These are phyloP conservation scores for Stenoptilia bipunctidactyla DNA, from an alignment of 2,888 invertebrate genomes.

Conservation along the genomic window DNA sequence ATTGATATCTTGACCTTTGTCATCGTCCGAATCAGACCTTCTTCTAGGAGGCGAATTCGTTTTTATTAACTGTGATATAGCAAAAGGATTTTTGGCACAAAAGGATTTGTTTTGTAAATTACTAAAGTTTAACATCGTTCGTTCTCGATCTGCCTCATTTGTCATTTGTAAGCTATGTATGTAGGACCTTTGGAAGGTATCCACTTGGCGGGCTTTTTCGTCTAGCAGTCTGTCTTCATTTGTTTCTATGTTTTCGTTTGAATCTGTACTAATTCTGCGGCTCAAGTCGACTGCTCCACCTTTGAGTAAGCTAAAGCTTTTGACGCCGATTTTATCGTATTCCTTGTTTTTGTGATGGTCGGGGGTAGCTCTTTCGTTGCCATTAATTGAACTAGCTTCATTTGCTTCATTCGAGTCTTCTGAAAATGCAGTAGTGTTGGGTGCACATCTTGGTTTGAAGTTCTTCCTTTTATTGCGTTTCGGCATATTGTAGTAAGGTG, in stretches of 20 bases:
- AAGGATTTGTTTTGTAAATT: constrained; percentile 65
- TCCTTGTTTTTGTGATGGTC: constrained; percentile 39
- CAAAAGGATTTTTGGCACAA: constrained; percentile 70
- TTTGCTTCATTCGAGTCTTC: constrained; percentile 59
- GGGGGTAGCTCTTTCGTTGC: constrained; percentile 49
- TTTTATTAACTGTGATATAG: constrained; percentile 67
- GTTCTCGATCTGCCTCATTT: constrained; percentile 42
- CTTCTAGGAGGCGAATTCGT: constrained; percentile 66
- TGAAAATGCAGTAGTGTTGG: constrained; percentile 64
- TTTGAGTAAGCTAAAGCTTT: constrained; percentile 62
- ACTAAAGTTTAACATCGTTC: constrained; percentile 58
- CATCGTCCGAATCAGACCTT: constrained; percentile 63
- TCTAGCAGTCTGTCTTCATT: constrained; percentile 57
- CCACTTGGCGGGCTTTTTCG: constrained; percentile 51
- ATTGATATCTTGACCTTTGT: constrained; percentile 61
- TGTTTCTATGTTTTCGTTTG: constrained; percentile 64
- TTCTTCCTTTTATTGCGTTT: constrained; percentile 84
- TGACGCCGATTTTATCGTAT: constrained; percentile 59
- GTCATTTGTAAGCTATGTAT: constrained; percentile 61
- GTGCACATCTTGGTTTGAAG: constrained; percentile 81
- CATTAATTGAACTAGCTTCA: constrained; percentile 46
- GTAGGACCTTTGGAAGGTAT: constrained; percentile 53
- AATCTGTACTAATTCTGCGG: constrained; percentile 61
- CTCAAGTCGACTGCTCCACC: constrained; percentile 62
- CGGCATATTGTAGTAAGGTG: constrained; percentile 65